phyloP scores from a whole-genome alignment of 2,888 invertebrate genomes.

The Ferrisia virgata region DNA sequence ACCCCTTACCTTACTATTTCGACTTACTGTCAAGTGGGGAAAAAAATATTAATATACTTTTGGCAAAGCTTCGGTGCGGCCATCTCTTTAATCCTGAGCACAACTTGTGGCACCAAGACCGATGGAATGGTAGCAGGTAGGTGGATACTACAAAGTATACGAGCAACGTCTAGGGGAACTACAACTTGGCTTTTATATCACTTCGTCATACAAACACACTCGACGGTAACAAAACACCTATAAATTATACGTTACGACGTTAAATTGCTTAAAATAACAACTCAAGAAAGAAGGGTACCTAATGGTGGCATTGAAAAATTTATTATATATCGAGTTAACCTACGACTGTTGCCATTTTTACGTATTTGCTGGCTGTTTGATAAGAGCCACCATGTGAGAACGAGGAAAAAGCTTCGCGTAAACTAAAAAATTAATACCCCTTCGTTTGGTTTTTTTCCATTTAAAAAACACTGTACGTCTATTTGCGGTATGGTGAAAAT shows the following conservation, averaged over 20 bases:
- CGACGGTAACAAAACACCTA: background rate
- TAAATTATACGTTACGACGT: background rate
- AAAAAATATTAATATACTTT: background rate
- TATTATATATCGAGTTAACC: slow-evolving; percentile 14
- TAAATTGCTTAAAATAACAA: slow-evolving; percentile 3
- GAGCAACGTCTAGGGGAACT: background rate
- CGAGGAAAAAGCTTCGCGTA: background rate
- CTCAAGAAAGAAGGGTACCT: background rate
- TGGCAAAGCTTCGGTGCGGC: background rate
- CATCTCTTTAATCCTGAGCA: background rate
- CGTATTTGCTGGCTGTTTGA: background rate
- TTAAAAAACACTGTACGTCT: background rate
- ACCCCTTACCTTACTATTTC: too few relatives aligned
- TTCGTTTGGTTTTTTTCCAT: background rate
- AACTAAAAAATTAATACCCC: background rate
- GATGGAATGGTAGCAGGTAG: background rate
- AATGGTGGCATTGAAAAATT: background rate
- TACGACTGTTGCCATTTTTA: background rate
- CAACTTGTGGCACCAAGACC: background rate
- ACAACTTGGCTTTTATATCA: background rate
- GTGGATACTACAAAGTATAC: too few relatives aligned
- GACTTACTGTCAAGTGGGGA: too few relatives aligned
- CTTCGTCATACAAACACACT: background rate
- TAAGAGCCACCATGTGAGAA: background rate
- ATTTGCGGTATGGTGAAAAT: background rate